Percentiles rank a stretch among this genome's conserved stretches.
Evolutionary conservation across 2,888 invertebrate species (phyloP).

Genomic region (Temnothorax unifasciatus): DNA sequence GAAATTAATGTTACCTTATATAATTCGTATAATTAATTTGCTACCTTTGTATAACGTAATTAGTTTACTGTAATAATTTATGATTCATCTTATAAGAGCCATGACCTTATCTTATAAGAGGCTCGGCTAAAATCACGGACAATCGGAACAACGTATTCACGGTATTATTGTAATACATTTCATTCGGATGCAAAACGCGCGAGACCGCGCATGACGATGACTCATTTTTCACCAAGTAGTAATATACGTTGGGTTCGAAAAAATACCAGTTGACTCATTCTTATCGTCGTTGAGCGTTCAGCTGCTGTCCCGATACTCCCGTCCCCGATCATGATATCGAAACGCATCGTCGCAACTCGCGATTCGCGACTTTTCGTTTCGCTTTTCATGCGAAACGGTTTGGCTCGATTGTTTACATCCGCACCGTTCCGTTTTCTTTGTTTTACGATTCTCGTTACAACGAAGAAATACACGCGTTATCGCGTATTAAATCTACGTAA

Average conservation of each 20-base stretch:
- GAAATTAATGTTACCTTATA: background rate
- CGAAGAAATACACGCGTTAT: background rate
- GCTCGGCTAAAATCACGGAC: slow-evolving; percentile 11
- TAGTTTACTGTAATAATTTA: background rate
- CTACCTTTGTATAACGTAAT: background rate
- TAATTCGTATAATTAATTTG: background rate
- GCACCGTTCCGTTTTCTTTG: background rate
- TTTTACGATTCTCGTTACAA: background rate
- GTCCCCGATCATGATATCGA: slow-evolving; percentile 30
- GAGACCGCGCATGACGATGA: slow-evolving; percentile 58
- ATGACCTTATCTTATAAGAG: background rate
- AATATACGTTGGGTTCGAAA: slow-evolving; percentile 30
- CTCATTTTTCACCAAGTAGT: slow-evolving; percentile 62
- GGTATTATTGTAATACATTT: slow-evolving; percentile 16
- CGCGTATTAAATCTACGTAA: background rate
- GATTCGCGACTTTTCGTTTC: too few species aligned
- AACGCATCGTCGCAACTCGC: slow-evolving; percentile 23
- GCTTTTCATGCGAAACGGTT: background rate
- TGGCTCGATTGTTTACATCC: background rate
- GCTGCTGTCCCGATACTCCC: slow-evolving; percentile 4
- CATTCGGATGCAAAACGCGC: slow-evolving; percentile 1
- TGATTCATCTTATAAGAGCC: background rate
- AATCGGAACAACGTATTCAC: background rate
- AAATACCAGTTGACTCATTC: slow-evolving; percentile 65
- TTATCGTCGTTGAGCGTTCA: slow-evolving; percentile 22